A percentile compares a stretch with the other conserved stretches of the same genome.
Conservation (phyloP, 2,113 vertebrate genomes). For the Syngnathus floridae region DNA sequence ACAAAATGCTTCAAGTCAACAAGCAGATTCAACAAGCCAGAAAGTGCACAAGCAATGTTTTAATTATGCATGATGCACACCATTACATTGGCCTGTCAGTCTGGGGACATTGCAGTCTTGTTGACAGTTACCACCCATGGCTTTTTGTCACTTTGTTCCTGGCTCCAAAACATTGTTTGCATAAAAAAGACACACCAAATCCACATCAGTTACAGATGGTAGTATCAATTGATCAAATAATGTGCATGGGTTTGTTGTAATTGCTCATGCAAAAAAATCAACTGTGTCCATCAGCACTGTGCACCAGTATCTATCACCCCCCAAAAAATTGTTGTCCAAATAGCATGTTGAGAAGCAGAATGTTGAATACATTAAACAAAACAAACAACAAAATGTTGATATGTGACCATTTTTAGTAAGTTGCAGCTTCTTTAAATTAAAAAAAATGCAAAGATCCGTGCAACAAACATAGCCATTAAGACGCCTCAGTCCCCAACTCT, state of each 20-base stretch:
- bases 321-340: neutral
- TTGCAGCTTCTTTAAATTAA: neutral
- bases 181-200: neutral
- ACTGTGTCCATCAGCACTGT: neutral
- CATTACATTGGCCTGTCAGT: constrained; percentile 40
- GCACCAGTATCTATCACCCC: neutral
- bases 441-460: neutral
- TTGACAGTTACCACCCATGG: constrained; percentile 26
- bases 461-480: constrained; percentile 6
- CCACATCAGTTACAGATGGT: neutral
- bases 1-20: constrained; percentile 39
- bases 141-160: constrained; percentile 37
- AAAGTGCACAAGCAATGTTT: constrained; percentile 34
- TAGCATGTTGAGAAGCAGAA: no score
- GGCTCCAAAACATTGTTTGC: neutral
- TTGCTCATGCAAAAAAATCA: no score
- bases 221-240: neutral
- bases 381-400: neutral
- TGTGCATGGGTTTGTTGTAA: neutral
- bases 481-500: neutral
- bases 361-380: no score
- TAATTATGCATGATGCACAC: constrained; percentile 50
- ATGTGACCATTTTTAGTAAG: neutral
- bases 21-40: constrained; percentile 39
- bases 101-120: constrained; percentile 18